Conservation (phyloP, 2,797 vertebrate species). For the Sebastes variabilis region DNA sequence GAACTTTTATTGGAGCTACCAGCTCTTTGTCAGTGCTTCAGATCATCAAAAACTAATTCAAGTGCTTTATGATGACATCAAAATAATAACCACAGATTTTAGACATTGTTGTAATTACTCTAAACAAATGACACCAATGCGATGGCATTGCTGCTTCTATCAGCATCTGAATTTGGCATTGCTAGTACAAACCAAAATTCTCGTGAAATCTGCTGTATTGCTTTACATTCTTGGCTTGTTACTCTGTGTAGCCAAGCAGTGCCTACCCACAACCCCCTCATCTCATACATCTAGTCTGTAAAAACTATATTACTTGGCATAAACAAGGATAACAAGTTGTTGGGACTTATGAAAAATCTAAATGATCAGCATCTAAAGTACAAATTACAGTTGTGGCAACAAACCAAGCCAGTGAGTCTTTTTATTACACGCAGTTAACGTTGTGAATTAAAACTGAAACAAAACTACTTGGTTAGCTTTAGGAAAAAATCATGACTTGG, state of each 20-base stretch:
- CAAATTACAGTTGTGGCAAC: too few relatives aligned
- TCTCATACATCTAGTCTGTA: background rate
- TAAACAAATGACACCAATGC: background rate
- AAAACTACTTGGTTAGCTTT: too few relatives aligned
- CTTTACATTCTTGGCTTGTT: background rate
- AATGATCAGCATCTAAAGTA: too few relatives aligned
- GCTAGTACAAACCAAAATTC: background rate
- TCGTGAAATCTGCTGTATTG: background rate
- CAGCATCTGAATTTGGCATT: background rate
- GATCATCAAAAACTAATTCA: slow-evolving; percentile 1
- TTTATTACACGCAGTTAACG: too few relatives aligned
- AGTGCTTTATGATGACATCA: background rate
- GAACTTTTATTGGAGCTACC: slow-evolving; percentile 36
- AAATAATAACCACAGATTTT: background rate
- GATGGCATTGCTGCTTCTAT: background rate
- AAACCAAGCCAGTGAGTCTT: too few relatives aligned
- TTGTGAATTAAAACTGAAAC: too few relatives aligned
- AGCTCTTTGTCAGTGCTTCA: background rate
- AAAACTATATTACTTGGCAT: background rate
- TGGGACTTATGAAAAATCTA: fast-evolving
- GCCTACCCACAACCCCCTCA: background rate
- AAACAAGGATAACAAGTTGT: background rate
- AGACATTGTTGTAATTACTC: background rate
- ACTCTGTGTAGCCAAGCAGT: background rate
- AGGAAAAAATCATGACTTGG: too few relatives aligned